phyloP scores from a whole-genome alignment of 1,140 invertebrate species.

The Pseudomyrmex gracilis region DNA sequence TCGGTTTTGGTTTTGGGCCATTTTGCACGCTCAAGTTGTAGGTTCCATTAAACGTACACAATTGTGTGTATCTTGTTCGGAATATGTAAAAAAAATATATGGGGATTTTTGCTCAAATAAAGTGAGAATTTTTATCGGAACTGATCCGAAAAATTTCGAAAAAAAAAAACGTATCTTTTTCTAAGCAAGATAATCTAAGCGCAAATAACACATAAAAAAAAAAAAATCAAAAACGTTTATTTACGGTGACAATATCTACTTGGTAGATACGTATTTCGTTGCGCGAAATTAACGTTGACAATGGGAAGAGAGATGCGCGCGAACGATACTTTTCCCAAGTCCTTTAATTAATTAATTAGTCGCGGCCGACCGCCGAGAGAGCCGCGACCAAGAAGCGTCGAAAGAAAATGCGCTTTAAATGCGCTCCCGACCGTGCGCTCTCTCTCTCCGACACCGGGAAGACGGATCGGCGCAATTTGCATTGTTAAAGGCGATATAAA shows the following conservation, averaged over 20 bases:
- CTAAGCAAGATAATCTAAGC: neutral
- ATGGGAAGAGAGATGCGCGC: neutral
- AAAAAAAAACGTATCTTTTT: neutral
- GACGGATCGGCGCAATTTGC: slow-evolving; percentile 7
- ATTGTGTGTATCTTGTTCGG: neutral
- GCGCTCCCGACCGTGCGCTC: neutral
- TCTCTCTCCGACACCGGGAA: neutral
- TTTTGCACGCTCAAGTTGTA: neutral
- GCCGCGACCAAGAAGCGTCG: neutral
- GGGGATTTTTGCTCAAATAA: too few species aligned
- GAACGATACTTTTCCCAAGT: neutral
- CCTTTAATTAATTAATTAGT: slow-evolving; percentile 45
- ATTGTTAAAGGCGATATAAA: slow-evolving; percentile 34
- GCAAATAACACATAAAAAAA: neutral
- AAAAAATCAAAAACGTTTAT: neutral
- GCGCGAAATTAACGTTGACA: slow-evolving; percentile 3
- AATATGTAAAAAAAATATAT: too few species aligned
- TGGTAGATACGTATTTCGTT: neutral
- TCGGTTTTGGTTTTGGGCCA: neutral
- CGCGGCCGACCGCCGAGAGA: neutral
- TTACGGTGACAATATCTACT: neutral
- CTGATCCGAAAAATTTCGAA: too few species aligned
- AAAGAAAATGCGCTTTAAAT: slow-evolving; percentile 31
- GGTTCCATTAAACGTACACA: slow-evolving; percentile 7
- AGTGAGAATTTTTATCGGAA: too few species aligned